Evolutionary conservation across 64 coral and sea anemone genomes (phyloP), one percentile per base, ranked within the genome.

Genomic region (Montipora cactus): DNA sequence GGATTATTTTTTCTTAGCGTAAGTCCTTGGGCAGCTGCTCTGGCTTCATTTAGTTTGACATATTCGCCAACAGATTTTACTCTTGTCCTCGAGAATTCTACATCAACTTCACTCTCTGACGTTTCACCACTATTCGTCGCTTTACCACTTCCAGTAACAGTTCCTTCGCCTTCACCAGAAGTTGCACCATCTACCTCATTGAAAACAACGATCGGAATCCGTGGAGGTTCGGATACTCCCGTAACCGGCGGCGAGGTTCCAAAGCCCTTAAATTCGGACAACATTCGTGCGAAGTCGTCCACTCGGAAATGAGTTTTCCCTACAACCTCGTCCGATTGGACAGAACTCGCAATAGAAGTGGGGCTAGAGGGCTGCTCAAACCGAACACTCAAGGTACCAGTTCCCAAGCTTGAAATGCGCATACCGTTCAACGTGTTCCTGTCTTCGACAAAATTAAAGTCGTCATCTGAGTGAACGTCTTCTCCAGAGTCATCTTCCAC

Each of bases 371-470:
- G 2, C 21, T 44, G 73, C 14, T 75, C 73, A 10, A 93, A 85
- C n/a, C 44, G 53, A 19, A 89, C 82, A 18, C 28, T 59, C 8
- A 22, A 64, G 51, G 87, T 55, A 37, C 68, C 59, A 45, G 68
- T 88, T 7, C 71, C 72, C 12, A 61, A 72, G 23, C 87, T 77
- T 78, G 73, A 44, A 46, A 76, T 77, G 50, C 18, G 72, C 59
- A 79, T 59, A 21, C 72, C 67, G 75, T 20, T 72, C 55, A 81
- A 57, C 11, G 79, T 74, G 13, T 91, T 12, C 79, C 87, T 82
- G 51, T 99, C 97, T 73, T 99, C 97, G 20, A 99, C 95, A 81
- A 99, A 96, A 77, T 48, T 86, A 69, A 99, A 99, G 22, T 99
- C 97, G 64, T 99, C 97, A 83, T 99, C 97, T 19, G 94, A 96